These are phyloP conservation scores for Ormia ochracea DNA, from an alignment of 2,888 invertebrate species.

Conservation along the genomic window DNA sequence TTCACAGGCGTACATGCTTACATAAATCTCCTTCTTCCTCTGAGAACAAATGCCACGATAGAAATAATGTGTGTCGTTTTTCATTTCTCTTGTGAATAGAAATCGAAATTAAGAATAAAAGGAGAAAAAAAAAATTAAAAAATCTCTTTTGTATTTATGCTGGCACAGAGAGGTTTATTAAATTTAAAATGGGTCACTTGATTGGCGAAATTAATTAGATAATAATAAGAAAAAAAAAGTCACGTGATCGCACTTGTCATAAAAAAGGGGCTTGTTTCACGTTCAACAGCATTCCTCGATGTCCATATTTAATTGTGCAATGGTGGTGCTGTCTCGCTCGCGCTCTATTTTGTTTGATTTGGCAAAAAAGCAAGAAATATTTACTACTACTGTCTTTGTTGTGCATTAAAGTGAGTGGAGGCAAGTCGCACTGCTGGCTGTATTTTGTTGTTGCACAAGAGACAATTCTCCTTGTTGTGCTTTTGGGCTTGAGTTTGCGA, in stretches of 20 bases:
- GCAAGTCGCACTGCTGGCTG: conserved; percentile 36
- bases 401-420: conserved; percentile 10
- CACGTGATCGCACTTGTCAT: neutral
- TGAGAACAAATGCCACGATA: too few species aligned
- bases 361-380: neutral
- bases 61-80: too few species aligned
- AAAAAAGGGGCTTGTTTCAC: conserved; percentile 35
- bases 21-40: neutral
- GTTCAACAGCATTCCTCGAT: conserved; percentile 12
- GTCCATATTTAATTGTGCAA: conserved; percentile 1
- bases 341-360: neutral
- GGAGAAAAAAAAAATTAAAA: too few species aligned
- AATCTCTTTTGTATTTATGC: neutral
- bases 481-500: too few species aligned
- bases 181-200: conserved; percentile 28
- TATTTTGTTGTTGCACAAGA: conserved; percentile 32
- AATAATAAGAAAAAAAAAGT: too few species aligned
- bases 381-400: conserved; percentile 24
- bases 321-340: conserved; percentile 10
- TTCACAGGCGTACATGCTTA: neutral
- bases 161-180: neutral
- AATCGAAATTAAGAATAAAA: too few species aligned
- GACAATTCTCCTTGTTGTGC: neutral
- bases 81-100: too few species aligned
- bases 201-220: neutral